Percentiles rank a stretch among this genome's conserved stretches.
Evolutionary conservation across 2,797 vertebrate species (phyloP).

Genomic region (Rhinichthys osculus): DNA sequence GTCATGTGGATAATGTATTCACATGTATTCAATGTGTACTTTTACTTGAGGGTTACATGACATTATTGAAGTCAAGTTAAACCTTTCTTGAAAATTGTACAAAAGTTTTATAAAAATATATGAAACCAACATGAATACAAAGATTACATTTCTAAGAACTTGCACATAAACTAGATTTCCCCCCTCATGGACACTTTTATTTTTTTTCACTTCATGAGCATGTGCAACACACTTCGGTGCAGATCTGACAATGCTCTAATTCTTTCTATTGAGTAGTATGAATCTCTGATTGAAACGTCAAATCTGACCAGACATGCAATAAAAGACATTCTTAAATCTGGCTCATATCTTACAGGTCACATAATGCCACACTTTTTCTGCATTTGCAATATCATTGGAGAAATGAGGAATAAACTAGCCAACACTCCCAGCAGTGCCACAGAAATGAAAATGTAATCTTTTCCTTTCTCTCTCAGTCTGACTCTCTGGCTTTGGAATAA

Average conservation of each 20-base stretch:
- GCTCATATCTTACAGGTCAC: constrained; percentile 9
- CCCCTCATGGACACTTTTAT: not conserved
- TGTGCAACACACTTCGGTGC: not conserved
- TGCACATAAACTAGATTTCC: not conserved
- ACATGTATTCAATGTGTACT: not conserved
- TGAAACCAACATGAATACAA: not conserved
- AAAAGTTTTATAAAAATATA: not conserved
- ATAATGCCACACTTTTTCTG: constrained; percentile 19
- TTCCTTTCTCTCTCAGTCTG: not conserved
- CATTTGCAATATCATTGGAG: constrained; percentile 44
- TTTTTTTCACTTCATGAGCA: not conserved
- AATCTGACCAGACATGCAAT: constrained; percentile 31
- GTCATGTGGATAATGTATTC: not conserved
- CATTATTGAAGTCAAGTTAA: not conserved
- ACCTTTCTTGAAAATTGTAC: not conserved
- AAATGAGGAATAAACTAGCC: constrained; percentile 38
- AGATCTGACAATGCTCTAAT: not conserved
- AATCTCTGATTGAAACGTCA: constrained; percentile 5
- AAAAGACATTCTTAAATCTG: constrained; percentile 20
- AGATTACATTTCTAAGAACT: not conserved
- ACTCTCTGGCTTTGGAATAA: constrained; percentile 25
- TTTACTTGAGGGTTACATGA: not conserved
- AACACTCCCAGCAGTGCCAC: constrained; percentile 12
- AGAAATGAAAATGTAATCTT: constrained; percentile 26
- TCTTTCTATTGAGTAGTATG: not conserved